These are phyloP conservation scores for Halichondria panicea DNA, from an alignment of 37 sponge, comb jelly and placozoan species.

Conservation along the genomic window DNA sequence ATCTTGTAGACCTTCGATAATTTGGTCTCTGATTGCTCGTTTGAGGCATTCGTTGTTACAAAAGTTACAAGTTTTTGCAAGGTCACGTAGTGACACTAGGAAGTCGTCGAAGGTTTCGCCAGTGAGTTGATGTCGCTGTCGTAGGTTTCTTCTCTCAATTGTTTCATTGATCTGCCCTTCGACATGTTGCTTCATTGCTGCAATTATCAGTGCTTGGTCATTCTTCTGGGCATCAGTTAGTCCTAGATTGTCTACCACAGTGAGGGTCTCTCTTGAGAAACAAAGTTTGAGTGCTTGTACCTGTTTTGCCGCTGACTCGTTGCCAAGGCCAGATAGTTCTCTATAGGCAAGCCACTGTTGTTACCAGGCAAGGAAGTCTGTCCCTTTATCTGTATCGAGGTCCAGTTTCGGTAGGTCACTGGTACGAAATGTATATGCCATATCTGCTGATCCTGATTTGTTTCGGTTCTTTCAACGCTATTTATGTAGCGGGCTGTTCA, in stretches of 20 bases:
- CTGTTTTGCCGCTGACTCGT: neutral
- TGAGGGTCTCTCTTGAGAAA: slow-evolving; percentile 23
- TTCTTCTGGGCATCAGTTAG: slow-evolving; percentile 5
- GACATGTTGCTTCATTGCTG: slow-evolving; percentile 17
- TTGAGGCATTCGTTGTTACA: slow-evolving; percentile 29
- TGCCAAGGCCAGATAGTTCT: slow-evolving; percentile 12
- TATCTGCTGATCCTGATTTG: no score
- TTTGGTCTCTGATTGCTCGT: slow-evolving; percentile 12
- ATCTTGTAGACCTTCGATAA: slow-evolving; percentile 25
- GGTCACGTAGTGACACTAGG: slow-evolving; percentile 6
- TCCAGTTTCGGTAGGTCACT: no score
- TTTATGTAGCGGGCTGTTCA: no score
- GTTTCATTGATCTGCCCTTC: slow-evolving; percentile 18
- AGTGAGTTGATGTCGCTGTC: neutral
- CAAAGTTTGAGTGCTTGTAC: slow-evolving; percentile 35
- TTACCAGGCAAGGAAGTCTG: no score
- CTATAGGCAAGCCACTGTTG: slow-evolving; percentile 19
- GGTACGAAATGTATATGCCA: no score
- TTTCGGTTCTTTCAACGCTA: no score
- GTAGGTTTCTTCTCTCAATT: slow-evolving; percentile 14
- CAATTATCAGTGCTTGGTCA: slow-evolving; percentile 27
- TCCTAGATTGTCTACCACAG: slow-evolving; percentile 16
- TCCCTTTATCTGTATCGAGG: no score
- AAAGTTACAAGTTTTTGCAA: slow-evolving; percentile 31
- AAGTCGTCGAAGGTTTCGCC: slow-evolving; percentile 26